These are phyloP conservation scores for Pocillopora grandis DNA, from an alignment of 92 coral and sea anemone genomes.

Conservation along the genomic window DNA sequence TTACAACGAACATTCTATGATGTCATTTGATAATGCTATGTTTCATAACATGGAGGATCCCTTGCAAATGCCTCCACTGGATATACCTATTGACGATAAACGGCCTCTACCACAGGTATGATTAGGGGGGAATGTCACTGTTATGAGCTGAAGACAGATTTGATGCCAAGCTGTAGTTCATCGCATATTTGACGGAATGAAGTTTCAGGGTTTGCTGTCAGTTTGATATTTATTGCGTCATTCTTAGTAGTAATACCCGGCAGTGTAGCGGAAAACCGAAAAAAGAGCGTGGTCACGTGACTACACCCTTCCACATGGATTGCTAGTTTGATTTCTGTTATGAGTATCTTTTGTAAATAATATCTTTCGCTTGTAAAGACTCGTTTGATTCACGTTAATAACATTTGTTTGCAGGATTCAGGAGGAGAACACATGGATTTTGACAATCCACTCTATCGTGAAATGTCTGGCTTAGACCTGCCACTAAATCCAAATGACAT, in stretches of 20 bases:
- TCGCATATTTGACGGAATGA: no score
- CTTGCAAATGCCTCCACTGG: conserved; percentile 28
- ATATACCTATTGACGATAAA: conserved; percentile 37
- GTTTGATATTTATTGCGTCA: no score
- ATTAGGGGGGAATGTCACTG: background rate
- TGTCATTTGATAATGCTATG: conserved; percentile 39
- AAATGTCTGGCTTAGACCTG: background rate
- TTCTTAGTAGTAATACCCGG: no score
- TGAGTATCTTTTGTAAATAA: no score
- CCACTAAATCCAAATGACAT: background rate
- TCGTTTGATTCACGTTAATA: background rate
- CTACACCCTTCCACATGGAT: no score
- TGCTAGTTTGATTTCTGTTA: background rate
- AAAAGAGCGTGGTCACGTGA: no score
- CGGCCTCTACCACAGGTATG: conserved; percentile 26
- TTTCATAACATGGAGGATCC: conserved; percentile 39
- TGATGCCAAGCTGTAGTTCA: no score
- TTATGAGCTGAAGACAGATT: background rate
- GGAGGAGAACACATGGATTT: conserved; percentile 11
- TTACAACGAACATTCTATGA: conserved; percentile 23
- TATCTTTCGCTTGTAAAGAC: background rate
- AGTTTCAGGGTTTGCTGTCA: no score
- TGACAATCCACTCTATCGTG: conserved; percentile 29
- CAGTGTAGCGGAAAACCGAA: no score
- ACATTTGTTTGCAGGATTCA: background rate